Conservation (phyloP, 1,140 invertebrate species). For the Apis dorsata region DNA sequence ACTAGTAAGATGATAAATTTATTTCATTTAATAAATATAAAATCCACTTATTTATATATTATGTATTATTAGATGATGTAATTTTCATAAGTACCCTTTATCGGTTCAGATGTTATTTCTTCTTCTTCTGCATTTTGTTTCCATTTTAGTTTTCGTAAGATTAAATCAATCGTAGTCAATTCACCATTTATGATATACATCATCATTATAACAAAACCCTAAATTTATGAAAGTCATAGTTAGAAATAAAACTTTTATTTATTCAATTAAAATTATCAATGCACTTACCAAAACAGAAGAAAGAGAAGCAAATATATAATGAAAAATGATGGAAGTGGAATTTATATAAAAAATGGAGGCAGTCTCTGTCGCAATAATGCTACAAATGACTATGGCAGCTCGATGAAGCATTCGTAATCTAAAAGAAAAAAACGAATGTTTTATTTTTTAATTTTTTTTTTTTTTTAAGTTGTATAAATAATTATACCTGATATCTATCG, state of each 20-base stretch:
- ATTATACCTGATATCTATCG: constrained; percentile 75
- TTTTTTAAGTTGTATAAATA: neutral
- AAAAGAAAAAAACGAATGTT: constrained; percentile 45
- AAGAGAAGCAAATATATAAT: constrained; percentile 82
- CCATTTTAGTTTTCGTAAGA: constrained; percentile 73
- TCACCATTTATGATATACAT: constrained; percentile 74
- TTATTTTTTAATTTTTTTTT: no score
- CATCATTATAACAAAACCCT: constrained; percentile 75
- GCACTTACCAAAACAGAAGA: constrained; percentile 82
- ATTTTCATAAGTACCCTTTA: constrained; percentile 70
- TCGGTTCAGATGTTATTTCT: constrained; percentile 70
- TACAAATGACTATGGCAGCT: constrained; percentile 81
- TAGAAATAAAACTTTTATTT: neutral
- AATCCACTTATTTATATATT: neutral
- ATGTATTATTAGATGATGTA: neutral
- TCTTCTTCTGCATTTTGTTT: constrained; percentile 66
- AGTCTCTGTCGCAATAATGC: constrained; percentile 81
- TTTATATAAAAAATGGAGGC: constrained; percentile 84
- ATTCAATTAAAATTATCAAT: neutral
- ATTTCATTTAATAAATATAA: neutral
- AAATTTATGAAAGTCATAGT: neutral
- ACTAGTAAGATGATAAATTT: constrained; percentile 55
- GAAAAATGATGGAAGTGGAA: constrained; percentile 80
- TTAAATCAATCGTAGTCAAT: constrained; percentile 64
- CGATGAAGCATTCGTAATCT: constrained; percentile 83